These are phyloP conservation scores for Hirtodrosophila cameraria DNA, from an alignment of 2,888 invertebrate genomes.

Conservation along the genomic window DNA sequence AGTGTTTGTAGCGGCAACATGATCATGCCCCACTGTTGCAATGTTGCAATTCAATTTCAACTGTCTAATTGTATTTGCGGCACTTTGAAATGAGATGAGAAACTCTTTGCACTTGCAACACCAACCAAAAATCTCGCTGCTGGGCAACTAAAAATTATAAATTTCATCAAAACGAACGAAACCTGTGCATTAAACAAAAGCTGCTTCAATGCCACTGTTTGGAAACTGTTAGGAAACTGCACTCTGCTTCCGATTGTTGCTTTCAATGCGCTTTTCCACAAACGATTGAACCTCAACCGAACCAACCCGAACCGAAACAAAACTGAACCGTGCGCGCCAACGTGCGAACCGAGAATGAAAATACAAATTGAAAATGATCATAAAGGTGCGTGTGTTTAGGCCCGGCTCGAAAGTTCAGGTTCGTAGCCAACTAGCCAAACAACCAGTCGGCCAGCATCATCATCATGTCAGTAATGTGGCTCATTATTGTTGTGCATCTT, in stretches of 20 bases:
- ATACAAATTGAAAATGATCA: constrained; percentile 44
- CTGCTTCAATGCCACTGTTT: constrained; percentile 63
- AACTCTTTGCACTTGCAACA: constrained; percentile 59
- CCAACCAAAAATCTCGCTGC: constrained; percentile 45
- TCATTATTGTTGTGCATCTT: constrained; percentile 33
- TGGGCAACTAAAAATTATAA: constrained; percentile 44
- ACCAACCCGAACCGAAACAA: constrained; percentile 14
- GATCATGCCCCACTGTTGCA: constrained; percentile 29
- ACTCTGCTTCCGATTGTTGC: constrained; percentile 39
- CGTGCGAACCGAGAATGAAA: constrained; percentile 74
- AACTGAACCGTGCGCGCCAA: constrained; percentile 64
- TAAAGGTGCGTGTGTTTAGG: constrained; percentile 50
- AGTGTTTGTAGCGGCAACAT: constrained; percentile 44
- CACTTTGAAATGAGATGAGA: constrained; percentile 36
- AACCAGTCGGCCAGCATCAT: constrained; percentile 20
- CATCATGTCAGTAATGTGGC: constrained; percentile 20
- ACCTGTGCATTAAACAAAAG: constrained; percentile 48
- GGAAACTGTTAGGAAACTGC: constrained; percentile 67
- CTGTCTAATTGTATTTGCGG: constrained; percentile 32
- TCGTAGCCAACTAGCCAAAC: constrained; percentile 8
- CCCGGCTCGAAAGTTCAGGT: constrained; percentile 22
- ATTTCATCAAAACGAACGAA: constrained; percentile 49
- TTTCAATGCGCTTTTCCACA: constrained; percentile 56
- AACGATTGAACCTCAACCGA: constrained; percentile 26
- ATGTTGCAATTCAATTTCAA: constrained; percentile 17